Evolutionary conservation across 2,113 vertebrate genomes (phyloP).

Genomic region (Gila orcuttii): DNA sequence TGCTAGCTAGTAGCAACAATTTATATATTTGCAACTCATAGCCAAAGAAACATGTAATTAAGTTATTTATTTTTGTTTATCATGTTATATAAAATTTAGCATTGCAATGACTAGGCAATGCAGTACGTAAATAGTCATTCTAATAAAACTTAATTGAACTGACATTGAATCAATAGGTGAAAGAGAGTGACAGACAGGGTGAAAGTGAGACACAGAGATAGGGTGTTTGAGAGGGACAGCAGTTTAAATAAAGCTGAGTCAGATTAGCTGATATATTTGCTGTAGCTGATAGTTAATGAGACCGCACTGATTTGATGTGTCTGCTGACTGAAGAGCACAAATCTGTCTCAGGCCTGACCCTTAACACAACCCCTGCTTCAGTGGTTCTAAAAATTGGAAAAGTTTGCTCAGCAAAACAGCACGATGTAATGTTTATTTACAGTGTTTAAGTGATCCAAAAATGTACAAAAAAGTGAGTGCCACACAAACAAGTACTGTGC

Average conservation of each 20-base stretch:
- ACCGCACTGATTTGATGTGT: conserved; percentile 15
- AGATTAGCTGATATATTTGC: conserved; percentile 23
- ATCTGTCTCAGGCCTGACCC: neutral
- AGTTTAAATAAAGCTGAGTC: conserved; percentile 1
- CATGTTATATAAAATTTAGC: neutral
- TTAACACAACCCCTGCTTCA: neutral
- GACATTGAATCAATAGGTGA: neutral
- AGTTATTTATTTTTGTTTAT: neutral
- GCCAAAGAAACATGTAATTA: too few species aligned
- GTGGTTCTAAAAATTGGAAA: neutral
- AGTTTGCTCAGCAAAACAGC: conserved; percentile 12
- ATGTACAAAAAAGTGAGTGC: too few species aligned
- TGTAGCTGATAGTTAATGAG: conserved; percentile 33
- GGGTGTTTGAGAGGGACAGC: neutral
- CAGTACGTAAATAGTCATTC: neutral
- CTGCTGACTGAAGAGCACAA: conserved; percentile 11
- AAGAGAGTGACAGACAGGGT: neutral
- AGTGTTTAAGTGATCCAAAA: neutral
- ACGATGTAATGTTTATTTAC: neutral
- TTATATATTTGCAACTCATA: too few species aligned
- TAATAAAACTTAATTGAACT: neutral
- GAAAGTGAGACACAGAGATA: neutral
- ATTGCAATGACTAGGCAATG: neutral
- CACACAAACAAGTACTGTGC: neutral
- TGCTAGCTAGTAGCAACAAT: too few species aligned